These are phyloP conservation scores for Aptenodytes patagonicus DNA, from an alignment of 2,113 vertebrate species.

Conservation along the genomic window DNA sequence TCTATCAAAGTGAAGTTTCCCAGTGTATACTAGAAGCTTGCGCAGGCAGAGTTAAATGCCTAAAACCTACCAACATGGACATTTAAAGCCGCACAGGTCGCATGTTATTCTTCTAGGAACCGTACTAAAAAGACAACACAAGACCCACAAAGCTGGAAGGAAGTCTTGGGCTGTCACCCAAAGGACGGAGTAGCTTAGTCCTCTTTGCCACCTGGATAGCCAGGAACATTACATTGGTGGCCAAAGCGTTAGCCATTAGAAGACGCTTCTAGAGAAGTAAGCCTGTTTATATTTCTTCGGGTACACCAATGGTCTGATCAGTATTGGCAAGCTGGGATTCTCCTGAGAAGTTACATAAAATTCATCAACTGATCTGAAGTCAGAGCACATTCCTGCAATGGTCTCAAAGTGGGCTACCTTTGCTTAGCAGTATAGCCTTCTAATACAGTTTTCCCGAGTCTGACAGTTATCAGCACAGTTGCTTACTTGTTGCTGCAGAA, in stretches of 20 bases:
- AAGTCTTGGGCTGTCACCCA: background rate
- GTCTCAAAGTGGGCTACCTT: background rate
- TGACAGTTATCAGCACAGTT: background rate
- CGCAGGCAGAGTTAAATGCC: background rate
- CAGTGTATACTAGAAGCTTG: background rate
- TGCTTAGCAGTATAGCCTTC: background rate
- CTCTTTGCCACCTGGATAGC: background rate
- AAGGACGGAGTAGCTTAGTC: background rate
- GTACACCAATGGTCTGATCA: background rate
- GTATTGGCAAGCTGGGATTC: background rate
- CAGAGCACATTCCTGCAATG: fast-evolving
- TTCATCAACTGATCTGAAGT: background rate
- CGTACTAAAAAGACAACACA: background rate
- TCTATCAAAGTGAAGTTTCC: background rate
- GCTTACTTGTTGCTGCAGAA: constrained; percentile 89
- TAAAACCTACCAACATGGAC: background rate
- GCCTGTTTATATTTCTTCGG: background rate
- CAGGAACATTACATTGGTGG: background rate
- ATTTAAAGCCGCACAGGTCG: background rate
- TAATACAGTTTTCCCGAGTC: background rate
- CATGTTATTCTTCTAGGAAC: background rate
- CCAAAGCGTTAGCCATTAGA: background rate
- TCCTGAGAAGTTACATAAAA: background rate
- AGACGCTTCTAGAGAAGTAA: background rate
- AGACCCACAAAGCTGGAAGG: background rate